Evolutionary conservation across 2,113 vertebrate species (phyloP), one percentile per base, ranked within the genome.

Genomic region (Amblyornis subalaris): DNA sequence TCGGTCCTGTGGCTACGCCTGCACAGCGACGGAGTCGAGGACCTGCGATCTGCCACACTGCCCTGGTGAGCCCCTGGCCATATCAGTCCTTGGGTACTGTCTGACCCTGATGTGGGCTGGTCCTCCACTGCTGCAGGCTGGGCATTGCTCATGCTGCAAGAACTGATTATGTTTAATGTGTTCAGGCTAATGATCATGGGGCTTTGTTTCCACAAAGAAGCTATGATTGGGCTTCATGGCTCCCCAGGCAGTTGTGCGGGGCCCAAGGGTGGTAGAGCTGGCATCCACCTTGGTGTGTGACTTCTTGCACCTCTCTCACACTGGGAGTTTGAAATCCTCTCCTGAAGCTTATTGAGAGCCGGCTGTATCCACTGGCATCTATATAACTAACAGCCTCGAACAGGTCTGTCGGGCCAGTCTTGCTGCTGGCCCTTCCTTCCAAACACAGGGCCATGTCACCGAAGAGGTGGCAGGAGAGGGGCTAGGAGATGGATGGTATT

Each of bases 1-100:
- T 6, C 98, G 98, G 26, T 98, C 98, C 44, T 99, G 99, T 48
- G 98, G 99, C 47, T 98, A 98, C 0, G 97, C 98, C 88, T 99
- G 99, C 94, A 98, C 98, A 13, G 98, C 98, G 3, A 98, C 98
- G 0, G 98, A 99, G 94, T 98, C 99, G 2, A 97, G 97, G 12
- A 98, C 96, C 88, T 99, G 99, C 2, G 97, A 98, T 92, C 95
- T 98, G 60, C 95, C 97, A 3, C 98, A 54, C 28, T 99, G 99
- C 85, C 98, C 98, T 75, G 99, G 99, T 99, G 93, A 98, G 95
- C n/a, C 36, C 55, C 66, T 12, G 6, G 47, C 70, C 29, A 3
- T 65, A 25, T 31, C 35, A 36, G 47, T 62, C 44, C 75, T 81
- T 82, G 65, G 28, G 24, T 67, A 42, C 54, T 84, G 33, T 47